Evolutionary conservation across 64 coral and sea anemone genomes (phyloP).

Genomic region (Stichodactyla mertensii): DNA sequence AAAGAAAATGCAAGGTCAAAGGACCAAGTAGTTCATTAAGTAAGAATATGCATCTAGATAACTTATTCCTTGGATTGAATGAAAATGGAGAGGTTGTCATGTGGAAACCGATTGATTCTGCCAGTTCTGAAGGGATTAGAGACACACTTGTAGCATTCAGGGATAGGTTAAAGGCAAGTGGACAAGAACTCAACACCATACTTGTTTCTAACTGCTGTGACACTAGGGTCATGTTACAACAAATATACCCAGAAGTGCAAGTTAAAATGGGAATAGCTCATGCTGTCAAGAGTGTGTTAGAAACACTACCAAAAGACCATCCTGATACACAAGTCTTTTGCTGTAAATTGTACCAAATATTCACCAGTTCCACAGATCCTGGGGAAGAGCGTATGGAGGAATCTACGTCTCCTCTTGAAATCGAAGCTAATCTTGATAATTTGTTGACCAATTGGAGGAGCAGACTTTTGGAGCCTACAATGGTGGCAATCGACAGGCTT

Average conservation of each 20-base stretch:
- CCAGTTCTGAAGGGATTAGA: constrained; percentile 41
- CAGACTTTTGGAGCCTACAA: constrained; percentile 43
- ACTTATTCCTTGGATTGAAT: constrained; percentile 71
- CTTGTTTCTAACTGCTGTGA: constrained; percentile 79
- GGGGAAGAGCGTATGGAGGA: constrained; percentile 32
- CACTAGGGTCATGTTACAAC: constrained; percentile 41
- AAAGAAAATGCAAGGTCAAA: constrained; percentile 13
- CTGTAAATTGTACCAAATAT: constrained; percentile 60
- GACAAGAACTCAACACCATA: constrained; percentile 49
- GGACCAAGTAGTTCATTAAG: not conserved
- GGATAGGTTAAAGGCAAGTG: constrained; percentile 40
- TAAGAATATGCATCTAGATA: constrained; percentile 52
- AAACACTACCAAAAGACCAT: constrained; percentile 33
- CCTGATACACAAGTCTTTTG: constrained; percentile 27
- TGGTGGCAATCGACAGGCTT: constrained; percentile 47
- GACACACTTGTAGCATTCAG: constrained; percentile 62
- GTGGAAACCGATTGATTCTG: constrained; percentile 60
- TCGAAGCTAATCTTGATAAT: constrained; percentile 70
- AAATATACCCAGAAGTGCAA: constrained; percentile 55
- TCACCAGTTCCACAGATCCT: constrained; percentile 43
- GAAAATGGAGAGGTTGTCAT: constrained; percentile 62
- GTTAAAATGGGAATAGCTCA: constrained; percentile 65
- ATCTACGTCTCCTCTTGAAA: constrained; percentile 42
- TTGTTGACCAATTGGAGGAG: constrained; percentile 60
- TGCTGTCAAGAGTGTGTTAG: constrained; percentile 53